phyloP scores from a whole-genome alignment of 2,888 invertebrate species.

The Synanthedon myopaeformis region DNA sequence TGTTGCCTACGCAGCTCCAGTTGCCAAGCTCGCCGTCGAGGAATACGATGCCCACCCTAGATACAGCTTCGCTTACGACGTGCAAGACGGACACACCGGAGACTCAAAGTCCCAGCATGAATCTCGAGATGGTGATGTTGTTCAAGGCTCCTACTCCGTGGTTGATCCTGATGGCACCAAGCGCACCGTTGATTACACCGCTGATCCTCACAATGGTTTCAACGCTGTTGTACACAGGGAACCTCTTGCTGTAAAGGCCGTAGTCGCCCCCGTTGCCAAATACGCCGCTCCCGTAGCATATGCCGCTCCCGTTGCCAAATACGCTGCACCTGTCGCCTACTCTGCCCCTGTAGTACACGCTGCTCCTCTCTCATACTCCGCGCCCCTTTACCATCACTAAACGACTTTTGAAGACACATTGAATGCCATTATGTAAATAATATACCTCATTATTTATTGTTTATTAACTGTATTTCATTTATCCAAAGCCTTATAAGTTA shows the following conservation, averaged over 20 bases:
- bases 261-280: conserved; percentile 16
- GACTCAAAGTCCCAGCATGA: conserved; percentile 62
- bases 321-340: conserved; percentile 19
- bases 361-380: conserved; percentile 15
- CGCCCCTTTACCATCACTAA: conserved; percentile 34
- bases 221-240: conserved; percentile 63
- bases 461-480: conserved; percentile 3
- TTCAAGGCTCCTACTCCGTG: conserved; percentile 61
- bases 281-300: conserved; percentile 16
- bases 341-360: conserved; percentile 12
- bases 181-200: conserved; percentile 64
- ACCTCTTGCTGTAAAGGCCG: conserved; percentile 36
- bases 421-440: conserved; percentile 35
- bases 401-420: conserved; percentile 6
- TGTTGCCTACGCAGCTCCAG: conserved; percentile 4
- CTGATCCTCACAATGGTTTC: conserved; percentile 61
- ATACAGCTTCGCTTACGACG: conserved; percentile 58
- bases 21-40: conserved; percentile 16
- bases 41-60: conserved; percentile 34
- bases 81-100: conserved; percentile 59
- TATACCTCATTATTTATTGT: conserved; percentile 24
- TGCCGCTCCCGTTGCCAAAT: conserved; percentile 15
- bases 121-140: conserved; percentile 59
- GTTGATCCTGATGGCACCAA: conserved; percentile 60
- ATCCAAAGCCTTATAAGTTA: conserved; percentile 1